These are phyloP conservation scores for Andrena dorsata DNA, from an alignment of 2,888 invertebrate species.

Conservation along the genomic window DNA sequence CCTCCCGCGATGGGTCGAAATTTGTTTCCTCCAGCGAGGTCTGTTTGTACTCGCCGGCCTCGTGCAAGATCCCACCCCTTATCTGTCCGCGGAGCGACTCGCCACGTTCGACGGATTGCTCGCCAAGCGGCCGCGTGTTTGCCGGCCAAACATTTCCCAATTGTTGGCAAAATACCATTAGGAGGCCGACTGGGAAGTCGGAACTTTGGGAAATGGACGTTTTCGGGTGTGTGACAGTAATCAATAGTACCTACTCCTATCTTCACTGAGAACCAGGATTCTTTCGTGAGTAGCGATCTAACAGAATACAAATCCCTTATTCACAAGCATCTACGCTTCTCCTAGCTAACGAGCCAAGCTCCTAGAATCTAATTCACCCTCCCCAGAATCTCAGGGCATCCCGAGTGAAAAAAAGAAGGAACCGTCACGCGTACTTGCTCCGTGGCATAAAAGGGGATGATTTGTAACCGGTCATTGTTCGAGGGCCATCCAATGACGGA, in stretches of 20 bases:
- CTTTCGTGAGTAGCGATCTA: not conserved
- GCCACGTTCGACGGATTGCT: conserved; percentile 44
- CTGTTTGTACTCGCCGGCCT: conserved; percentile 40
- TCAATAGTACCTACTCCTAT: not conserved
- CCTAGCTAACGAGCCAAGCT: not conserved
- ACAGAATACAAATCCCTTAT: not conserved
- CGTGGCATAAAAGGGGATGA: conserved; percentile 72
- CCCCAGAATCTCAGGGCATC: not conserved
- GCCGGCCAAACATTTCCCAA: conserved; percentile 32
- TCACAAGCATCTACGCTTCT: not conserved
- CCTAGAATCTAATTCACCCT: conserved; percentile 61
- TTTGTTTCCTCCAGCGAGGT: conserved; percentile 39
- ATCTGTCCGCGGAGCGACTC: conserved; percentile 28
- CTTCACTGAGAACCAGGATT: not conserved
- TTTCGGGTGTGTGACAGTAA: too few species aligned
- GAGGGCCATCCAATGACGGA: conserved; percentile 55
- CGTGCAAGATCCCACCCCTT: conserved; percentile 24
- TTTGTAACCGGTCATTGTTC: conserved; percentile 78
- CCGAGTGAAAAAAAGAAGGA: conserved; percentile 5
- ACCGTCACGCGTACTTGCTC: conserved; percentile 69
- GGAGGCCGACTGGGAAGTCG: not conserved
- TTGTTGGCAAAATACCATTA: conserved; percentile 46
- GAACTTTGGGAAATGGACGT: not conserved
- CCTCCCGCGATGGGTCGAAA: conserved; percentile 29
- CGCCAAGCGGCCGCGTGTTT: conserved; percentile 8